Percentiles rank a stretch among this genome's conserved stretches.
These are phyloP conservation scores for Cynopterus brachyotis DNA, from an alignment of 2,113 vertebrate genomes.

Conservation along the genomic window DNA sequence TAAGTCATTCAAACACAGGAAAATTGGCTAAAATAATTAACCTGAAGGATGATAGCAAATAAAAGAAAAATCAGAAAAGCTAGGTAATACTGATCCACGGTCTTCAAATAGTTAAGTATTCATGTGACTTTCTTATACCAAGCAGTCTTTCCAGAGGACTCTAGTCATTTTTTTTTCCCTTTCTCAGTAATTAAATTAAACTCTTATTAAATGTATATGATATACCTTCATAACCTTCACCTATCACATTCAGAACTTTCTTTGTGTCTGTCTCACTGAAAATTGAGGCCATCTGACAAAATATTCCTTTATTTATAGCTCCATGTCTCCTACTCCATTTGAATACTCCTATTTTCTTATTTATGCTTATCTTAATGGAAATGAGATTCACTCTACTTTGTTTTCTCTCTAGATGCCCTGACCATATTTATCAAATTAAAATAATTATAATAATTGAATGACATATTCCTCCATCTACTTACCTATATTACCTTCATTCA, in stretches of 20 bases:
- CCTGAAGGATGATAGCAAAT: neutral
- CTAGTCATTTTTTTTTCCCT: neutral
- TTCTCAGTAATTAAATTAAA: neutral
- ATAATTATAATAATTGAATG: neutral
- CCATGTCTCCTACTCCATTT: neutral
- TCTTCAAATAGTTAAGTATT: neutral
- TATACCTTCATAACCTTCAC: fast-evolving
- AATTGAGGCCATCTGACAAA: neutral
- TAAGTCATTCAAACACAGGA: neutral
- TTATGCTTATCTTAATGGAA: neutral
- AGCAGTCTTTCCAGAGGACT: neutral
- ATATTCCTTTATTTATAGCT: neutral
- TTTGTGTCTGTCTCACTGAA: neutral
- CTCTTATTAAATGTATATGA: neutral
- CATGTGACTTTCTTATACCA: neutral
- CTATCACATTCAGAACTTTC: neutral
- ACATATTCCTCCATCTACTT: neutral
- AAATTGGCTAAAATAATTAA: neutral
- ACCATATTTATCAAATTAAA: neutral
- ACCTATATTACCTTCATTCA: neutral
- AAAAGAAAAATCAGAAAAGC: neutral
- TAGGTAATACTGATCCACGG: fast-evolving
- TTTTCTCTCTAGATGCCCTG: neutral
- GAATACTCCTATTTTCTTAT: neutral
- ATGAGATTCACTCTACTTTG: neutral